phyloP scores from a whole-genome alignment of 2,113 vertebrate genomes.

The Edolisoma coerulescens region DNA sequence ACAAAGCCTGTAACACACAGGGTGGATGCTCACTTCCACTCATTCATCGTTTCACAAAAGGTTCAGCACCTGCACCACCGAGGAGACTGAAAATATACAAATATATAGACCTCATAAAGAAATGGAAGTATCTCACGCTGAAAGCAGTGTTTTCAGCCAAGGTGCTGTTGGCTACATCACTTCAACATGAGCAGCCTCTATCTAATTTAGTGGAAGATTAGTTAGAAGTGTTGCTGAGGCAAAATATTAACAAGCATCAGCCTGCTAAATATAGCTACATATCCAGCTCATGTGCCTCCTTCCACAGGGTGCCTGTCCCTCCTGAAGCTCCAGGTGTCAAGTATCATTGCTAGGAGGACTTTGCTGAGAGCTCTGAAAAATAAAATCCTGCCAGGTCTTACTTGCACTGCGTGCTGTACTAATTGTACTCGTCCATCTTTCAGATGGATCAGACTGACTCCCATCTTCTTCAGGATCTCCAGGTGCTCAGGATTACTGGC shows the following conservation, averaged over 20 bases:
- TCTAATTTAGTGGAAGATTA: background rate
- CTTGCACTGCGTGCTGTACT: conserved; percentile 96
- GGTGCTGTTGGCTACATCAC: background rate
- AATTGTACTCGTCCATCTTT: conserved; percentile 97
- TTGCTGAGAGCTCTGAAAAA: background rate
- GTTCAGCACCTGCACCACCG: background rate
- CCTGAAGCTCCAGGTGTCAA: background rate
- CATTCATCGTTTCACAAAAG: background rate
- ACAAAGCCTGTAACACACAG: background rate
- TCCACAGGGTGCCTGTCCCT: background rate
- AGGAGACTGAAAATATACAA: background rate
- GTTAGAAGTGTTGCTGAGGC: background rate
- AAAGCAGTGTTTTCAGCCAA: background rate
- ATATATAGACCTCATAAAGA: background rate
- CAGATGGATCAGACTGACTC: conserved; percentile 96
- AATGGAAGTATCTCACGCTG: background rate
- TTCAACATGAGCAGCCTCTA: background rate
- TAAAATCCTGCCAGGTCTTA: conserved; percentile 60
- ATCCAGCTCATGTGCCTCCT: background rate
- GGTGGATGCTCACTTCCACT: background rate
- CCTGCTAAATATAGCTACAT: background rate
- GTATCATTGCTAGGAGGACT: background rate
- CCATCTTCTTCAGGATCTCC: conserved; percentile 97
- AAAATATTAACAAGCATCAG: background rate
- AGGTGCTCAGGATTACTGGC: conserved; percentile 96